A percentile compares a stretch with the other conserved stretches of the same genome.
Conservation (phyloP, 35 echinoderm and acorn worm genomes). For the Lytechinus pictus region DNA sequence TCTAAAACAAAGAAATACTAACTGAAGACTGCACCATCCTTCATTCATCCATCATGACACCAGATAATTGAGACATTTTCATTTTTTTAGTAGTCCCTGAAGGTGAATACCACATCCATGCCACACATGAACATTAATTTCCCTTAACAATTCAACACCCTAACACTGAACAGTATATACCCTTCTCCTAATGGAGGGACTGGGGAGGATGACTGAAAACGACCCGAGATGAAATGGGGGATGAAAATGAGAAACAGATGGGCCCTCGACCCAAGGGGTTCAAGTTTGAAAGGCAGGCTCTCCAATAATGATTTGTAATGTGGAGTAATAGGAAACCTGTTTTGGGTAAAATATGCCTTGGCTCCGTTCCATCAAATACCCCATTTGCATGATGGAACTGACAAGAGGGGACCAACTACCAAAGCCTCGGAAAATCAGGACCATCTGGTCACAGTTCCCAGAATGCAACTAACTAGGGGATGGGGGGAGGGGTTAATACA, state of each 20-base stretch:
- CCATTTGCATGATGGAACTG: conserved; percentile 21
- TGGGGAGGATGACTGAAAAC: neutral
- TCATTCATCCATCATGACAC: neutral
- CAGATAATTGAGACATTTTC: neutral
- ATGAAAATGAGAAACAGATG: conserved; percentile 19
- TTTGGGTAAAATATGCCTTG: conserved; percentile 15
- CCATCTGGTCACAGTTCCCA: conserved; percentile 28
- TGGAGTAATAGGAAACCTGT: conserved; percentile 29
- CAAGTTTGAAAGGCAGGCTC: neutral
- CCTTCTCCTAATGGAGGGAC: neutral
- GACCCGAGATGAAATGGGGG: neutral
- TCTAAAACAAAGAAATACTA: neutral
- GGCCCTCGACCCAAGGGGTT: neutral
- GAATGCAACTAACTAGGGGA: conserved; percentile 19
- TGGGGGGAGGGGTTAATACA: too few relatives aligned
- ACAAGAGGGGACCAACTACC: conserved; percentile 13
- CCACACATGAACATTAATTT: conserved; percentile 11
- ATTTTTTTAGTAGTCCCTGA: neutral
- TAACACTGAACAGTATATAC: neutral
- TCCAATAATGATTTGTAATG: conserved; percentile 7
- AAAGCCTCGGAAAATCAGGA: conserved; percentile 16
- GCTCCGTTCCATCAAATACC: conserved; percentile 22
- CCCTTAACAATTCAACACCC: neutral
- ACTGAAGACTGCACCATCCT: neutral
- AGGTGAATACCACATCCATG: neutral